Evolutionary conservation across 2,113 vertebrate genomes (phyloP).

Genomic region (Phyllopteryx taeniolatus): DNA sequence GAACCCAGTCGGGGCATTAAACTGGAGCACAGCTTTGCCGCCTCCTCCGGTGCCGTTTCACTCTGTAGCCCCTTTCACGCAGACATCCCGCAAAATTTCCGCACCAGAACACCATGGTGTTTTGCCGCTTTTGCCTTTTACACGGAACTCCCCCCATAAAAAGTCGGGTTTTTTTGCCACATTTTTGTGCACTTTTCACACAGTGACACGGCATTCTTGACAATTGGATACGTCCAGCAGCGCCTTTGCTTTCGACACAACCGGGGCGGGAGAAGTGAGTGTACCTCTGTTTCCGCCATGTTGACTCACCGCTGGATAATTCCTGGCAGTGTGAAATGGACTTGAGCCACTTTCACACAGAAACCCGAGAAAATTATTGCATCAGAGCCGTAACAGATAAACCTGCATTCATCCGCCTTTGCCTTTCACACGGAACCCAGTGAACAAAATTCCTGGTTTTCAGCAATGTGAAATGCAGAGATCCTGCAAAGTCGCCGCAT

Average conservation of each 20-base stretch:
- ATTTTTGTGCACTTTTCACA: not conserved
- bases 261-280: not conserved
- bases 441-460: not conserved
- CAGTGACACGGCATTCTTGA: not conserved
- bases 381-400: not conserved
- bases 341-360: not conserved
- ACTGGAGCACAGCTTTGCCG: not conserved
- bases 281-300: too few species aligned
- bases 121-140: not conserved
- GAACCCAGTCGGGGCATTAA: conserved; percentile 6
- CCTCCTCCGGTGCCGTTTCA: not conserved
- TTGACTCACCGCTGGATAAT: not conserved
- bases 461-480: too few species aligned
- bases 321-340: not conserved
- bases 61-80: not conserved
- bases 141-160: not conserved
- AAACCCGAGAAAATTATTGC: not conserved
- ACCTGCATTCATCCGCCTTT: not conserved
- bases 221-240: not conserved
- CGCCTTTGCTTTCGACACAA: not conserved
- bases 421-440: not conserved
- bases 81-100: not conserved
- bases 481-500: not conserved
- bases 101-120: not conserved
- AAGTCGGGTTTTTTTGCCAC: not conserved